Percentiles rank a stretch among this genome's conserved stretches.
phyloP scores from a whole-genome alignment of 1,140 invertebrate species.

The Gryon sp. region DNA sequence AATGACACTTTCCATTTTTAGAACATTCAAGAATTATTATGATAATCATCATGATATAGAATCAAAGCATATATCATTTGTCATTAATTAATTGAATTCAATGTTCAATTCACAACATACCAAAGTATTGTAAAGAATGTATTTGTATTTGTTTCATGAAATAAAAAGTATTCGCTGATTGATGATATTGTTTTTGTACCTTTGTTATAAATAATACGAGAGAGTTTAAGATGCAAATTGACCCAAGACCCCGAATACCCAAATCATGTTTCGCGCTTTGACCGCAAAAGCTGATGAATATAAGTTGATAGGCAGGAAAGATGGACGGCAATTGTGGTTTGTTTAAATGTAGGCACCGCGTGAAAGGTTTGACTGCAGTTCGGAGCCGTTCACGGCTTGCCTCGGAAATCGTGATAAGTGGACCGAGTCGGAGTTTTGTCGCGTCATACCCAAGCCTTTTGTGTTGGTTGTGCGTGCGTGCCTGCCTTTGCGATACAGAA shows the following conservation, averaged over 20 bases:
- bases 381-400: constrained; percentile 19
- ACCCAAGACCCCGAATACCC: constrained; percentile 12
- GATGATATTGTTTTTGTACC: too few relatives aligned
- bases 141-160: too few relatives aligned
- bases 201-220: too few relatives aligned
- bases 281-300: background rate
- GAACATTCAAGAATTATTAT: too few relatives aligned
- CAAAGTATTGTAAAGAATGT: too few relatives aligned
- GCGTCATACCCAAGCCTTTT: constrained; percentile 68
- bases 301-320: background rate
- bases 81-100: too few relatives aligned
- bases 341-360: constrained; percentile 24
- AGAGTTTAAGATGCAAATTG: constrained; percentile 7
- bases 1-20: constrained; percentile 62
- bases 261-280: constrained; percentile 26
- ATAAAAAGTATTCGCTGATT: too few relatives aligned
- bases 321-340: constrained; percentile 11
- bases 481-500: constrained; percentile 23
- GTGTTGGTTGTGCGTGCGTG: constrained; percentile 45
- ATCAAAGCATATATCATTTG: too few relatives aligned
- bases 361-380: constrained; percentile 49
- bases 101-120: too few relatives aligned
- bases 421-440: constrained; percentile 73
- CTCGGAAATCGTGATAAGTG: constrained; percentile 68
- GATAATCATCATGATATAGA: too few relatives aligned